phyloP scores from a whole-genome alignment of 2,113 vertebrate species.

The Thamnophis sirtalis region DNA sequence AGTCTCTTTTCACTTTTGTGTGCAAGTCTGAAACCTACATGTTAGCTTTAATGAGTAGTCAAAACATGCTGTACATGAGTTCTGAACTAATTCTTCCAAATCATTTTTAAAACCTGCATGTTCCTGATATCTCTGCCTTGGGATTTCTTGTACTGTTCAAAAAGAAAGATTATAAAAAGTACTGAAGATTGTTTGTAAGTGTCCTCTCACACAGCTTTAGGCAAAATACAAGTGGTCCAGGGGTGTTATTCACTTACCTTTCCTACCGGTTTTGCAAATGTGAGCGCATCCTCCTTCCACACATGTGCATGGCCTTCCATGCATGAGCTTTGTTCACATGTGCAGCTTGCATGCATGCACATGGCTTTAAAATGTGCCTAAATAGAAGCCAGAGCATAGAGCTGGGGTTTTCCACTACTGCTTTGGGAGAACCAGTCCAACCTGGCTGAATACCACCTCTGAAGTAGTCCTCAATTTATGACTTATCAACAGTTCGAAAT shows the following conservation, averaged over 20 bases:
- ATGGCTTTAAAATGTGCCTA: too few species aligned
- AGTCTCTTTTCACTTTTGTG: not conserved
- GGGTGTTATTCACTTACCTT: too few species aligned
- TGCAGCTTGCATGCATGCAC: too few species aligned
- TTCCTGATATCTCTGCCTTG: not conserved
- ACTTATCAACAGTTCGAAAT: not conserved
- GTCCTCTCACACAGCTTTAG: not conserved
- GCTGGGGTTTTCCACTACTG: too few species aligned
- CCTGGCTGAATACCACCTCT: too few species aligned
- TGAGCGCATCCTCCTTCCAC: too few species aligned
- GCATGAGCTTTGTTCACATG: too few species aligned
- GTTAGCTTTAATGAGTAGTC: not conserved
- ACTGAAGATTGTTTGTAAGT: not conserved
- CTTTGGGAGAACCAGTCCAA: too few species aligned
- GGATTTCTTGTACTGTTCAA: not conserved
- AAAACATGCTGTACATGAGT: not conserved
- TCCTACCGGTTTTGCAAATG: too few species aligned
- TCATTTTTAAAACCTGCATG: not conserved
- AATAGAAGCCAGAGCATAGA: too few species aligned
- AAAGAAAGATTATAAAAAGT: not conserved
- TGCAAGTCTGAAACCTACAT: not conserved
- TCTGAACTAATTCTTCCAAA: not conserved
- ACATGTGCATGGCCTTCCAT: too few species aligned
- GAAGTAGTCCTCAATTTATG: not conserved
- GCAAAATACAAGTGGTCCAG: not conserved